Conservation (phyloP, 1,140 invertebrate genomes). For the Ceratosolen solmsi region DNA sequence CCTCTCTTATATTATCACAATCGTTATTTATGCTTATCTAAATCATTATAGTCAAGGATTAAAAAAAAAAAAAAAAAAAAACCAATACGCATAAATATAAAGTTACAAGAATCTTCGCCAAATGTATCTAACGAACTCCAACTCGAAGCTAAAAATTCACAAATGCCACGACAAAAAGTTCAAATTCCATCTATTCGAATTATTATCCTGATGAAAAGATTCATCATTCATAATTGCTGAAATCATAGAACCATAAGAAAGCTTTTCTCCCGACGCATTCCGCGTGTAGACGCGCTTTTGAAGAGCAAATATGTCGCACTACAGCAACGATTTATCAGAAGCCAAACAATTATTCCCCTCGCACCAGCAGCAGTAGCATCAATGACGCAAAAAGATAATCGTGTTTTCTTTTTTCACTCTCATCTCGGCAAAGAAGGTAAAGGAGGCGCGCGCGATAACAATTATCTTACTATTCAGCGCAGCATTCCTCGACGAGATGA, state of each 20-base stretch:
- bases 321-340: not conserved
- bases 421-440: not conserved
- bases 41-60: too few species aligned
- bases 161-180: not conserved
- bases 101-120: too few species aligned
- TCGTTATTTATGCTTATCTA: too few species aligned
- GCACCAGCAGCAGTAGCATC: not conserved
- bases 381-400: not conserved
- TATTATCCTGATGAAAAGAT: not conserved
- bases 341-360: not conserved
- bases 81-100: too few species aligned
- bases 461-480: slow-evolving; percentile 16
- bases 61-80: too few species aligned
- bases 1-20: too few species aligned
- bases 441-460: not conserved
- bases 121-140: too few species aligned
- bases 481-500: slow-evolving; percentile 20
- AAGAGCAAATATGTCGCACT: not conserved
- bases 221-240: not conserved
- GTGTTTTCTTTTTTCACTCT: not conserved
- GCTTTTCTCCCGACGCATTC: not conserved
- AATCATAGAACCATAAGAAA: not conserved
- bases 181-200: not conserved
- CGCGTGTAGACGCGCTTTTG: not conserved
- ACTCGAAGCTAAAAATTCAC: not conserved